Percentiles rank a stretch among this genome's conserved stretches.
Evolutionary conservation across 2,888 invertebrate species (phyloP).

Genomic region (Amphipyra berbera): DNA sequence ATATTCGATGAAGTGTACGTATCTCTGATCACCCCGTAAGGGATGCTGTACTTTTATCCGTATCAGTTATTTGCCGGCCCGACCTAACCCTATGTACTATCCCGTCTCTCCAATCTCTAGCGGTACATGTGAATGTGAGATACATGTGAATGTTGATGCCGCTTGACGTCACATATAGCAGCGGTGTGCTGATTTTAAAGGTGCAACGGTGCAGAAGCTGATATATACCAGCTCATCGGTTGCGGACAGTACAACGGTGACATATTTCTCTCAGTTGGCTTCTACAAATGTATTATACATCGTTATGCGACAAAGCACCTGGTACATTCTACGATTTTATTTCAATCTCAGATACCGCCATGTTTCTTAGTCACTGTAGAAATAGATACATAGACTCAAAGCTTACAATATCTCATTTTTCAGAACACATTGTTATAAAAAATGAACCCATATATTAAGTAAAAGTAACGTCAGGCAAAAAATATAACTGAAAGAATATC

Average conservation of each 20-base stretch:
- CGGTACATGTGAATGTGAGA: background rate
- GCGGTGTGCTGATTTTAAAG: slow-evolving; percentile 27
- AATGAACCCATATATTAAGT: slow-evolving; percentile 23
- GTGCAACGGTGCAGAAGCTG: slow-evolving; percentile 44
- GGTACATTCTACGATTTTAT: slow-evolving; percentile 23
- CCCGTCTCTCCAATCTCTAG: background rate
- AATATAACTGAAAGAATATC: slow-evolving; percentile 38
- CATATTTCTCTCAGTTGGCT: slow-evolving; percentile 33
- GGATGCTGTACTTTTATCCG: slow-evolving; percentile 18
- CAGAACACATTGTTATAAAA: slow-evolving; percentile 30
- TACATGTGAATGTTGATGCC: slow-evolving; percentile 17
- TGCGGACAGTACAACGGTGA: slow-evolving; percentile 18
- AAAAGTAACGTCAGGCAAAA: slow-evolving; percentile 26
- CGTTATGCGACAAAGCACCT: slow-evolving; percentile 32
- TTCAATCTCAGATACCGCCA: slow-evolving; percentile 19
- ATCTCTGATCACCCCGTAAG: slow-evolving; percentile 27
- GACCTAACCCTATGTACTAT: slow-evolving; percentile 3
- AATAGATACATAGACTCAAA: slow-evolving; percentile 20
- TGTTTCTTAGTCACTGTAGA: slow-evolving; percentile 29
- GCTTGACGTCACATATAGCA: slow-evolving; percentile 5
- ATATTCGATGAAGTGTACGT: slow-evolving; percentile 36
- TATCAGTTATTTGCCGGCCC: background rate
- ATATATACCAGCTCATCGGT: slow-evolving; percentile 26
- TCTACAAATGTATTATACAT: slow-evolving; percentile 32
- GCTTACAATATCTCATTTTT: slow-evolving; percentile 29